Base-by-base conservation (phyloP, 2,113 vertebrate genomes). In the Erpornis zantholeuca region DNA sequence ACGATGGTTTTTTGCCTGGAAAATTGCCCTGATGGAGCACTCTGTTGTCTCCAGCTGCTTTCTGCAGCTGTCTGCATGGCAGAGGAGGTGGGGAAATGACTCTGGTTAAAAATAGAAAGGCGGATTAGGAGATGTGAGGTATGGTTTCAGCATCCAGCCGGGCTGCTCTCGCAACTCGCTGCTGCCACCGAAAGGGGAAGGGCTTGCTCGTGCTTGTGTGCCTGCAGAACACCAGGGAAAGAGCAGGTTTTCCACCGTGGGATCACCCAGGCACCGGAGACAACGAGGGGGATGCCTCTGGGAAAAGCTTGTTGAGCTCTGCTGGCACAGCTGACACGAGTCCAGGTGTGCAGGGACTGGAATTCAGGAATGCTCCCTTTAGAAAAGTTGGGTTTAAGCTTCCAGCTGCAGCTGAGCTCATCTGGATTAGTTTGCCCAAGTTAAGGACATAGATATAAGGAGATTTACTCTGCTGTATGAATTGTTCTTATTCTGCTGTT, bases 111-210 rank as follows among this genome's bases (percentile, higher is more conserved):
- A 90, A 92, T 81, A 94, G 92, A 69, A 94, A 8, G 53, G 54
- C 47, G 9, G 49, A 84, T 90, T 53, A 82, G 70, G 95, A 82
- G 73, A 83, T 35, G 42, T 8, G 50, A 92, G 68, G 63, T 61
- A 61, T 1, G 29, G 68, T 94, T 90, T 83, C 71, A 53, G 14
- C 82, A 44, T 3, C 9, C 7, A 82, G 78, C 57, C 0, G 1
- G 65, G 82, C 75, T 70, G 70, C 79, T 90, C 75, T 40, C 24
- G 2, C 82, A 85, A 70, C 92, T 93, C 88, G 1, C 71, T 97
- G 82, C 95, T 90, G 85, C 95, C 94, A 66, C 86, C 52, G 42
- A 88, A 92, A 96, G 92, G 95, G 90, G 85, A 97, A 91, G 85
- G 78, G 18, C 45, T 65, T 15, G 40, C 57, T 71, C 3, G 1